These are phyloP conservation scores for Drosophila jambulina DNA, from an alignment of 1,140 invertebrate genomes.

Conservation along the genomic window DNA sequence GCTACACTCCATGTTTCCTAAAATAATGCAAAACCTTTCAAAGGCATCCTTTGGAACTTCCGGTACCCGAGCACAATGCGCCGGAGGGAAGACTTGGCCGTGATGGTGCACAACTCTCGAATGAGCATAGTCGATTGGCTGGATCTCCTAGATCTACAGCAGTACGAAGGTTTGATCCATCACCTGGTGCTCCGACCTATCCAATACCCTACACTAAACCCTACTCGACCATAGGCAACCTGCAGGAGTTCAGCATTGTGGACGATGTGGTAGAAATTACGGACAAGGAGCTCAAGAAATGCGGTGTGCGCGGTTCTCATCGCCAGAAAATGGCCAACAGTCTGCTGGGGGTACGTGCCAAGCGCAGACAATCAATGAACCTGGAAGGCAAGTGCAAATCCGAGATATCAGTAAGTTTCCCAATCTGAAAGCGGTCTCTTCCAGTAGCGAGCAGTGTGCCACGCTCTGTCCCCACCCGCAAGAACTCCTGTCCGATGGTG, in stretches of 20 bases:
- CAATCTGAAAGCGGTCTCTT: background rate
- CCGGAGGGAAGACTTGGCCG: constrained; percentile 64
- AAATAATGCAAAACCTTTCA: background rate
- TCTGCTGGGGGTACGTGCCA: constrained; percentile 87
- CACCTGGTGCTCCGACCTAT: background rate
- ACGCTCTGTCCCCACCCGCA: constrained; percentile 52
- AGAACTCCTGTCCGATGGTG: constrained; percentile 72
- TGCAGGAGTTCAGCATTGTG: constrained; percentile 86
- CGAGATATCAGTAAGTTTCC: background rate
- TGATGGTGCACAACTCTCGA: constrained; percentile 76
- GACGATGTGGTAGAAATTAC: constrained; percentile 87
- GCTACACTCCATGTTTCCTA: background rate
- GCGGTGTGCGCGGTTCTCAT: constrained; percentile 88
- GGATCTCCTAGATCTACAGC: constrained; percentile 70
- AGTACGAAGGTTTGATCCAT: constrained; percentile 68
- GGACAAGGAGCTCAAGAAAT: constrained; percentile 87
- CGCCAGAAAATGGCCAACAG: constrained; percentile 88
- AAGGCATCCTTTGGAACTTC: constrained; percentile 83
- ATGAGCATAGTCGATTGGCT: constrained; percentile 76
- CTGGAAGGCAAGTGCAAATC: constrained; percentile 60
- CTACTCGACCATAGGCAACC: constrained; percentile 55
- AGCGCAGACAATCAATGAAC: constrained; percentile 82
- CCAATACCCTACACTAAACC: background rate
- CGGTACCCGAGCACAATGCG: constrained; percentile 65
- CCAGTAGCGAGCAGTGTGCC: constrained; percentile 40